These are phyloP conservation scores for Trochalopteron elliotii DNA, from an alignment of 2,113 vertebrate species.

Conservation along the genomic window DNA sequence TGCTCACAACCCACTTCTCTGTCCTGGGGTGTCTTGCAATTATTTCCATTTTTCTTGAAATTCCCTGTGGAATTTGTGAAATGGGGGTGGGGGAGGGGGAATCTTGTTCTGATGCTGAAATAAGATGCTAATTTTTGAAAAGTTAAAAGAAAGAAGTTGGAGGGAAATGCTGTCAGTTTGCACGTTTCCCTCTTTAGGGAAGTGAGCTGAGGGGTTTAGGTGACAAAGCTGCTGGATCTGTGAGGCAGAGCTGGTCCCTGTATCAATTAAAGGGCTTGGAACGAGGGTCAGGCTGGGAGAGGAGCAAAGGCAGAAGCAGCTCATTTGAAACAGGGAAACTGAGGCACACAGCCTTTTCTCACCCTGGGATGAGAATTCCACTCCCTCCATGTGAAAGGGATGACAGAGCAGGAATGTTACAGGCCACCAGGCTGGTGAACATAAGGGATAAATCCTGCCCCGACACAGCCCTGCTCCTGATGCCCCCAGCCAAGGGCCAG, in stretches of 20 bases:
- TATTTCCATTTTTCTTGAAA: background rate
- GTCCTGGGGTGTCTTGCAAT: background rate
- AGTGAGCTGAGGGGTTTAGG: background rate
- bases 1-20: background rate
- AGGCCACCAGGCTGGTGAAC: background rate
- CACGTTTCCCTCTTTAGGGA: fast-evolving
- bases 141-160: background rate
- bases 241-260: background rate
- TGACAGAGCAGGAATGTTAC: background rate
- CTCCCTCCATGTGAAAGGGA: background rate
- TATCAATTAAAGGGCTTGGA: background rate
- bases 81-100: fast-evolving
- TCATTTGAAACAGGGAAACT: background rate
- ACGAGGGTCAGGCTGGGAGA: background rate
- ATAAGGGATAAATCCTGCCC: fast-evolving
- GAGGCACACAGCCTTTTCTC: background rate
- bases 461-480: background rate
- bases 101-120: background rate
- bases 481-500: background rate
- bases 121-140: background rate
- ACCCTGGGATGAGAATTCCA: background rate
- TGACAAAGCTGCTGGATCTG: background rate
- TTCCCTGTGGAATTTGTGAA: background rate
- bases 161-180: fast-evolving
- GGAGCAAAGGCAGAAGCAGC: background rate